phyloP scores from a whole-genome alignment of 2,797 vertebrate genomes.

The Epinephelus coioides region DNA sequence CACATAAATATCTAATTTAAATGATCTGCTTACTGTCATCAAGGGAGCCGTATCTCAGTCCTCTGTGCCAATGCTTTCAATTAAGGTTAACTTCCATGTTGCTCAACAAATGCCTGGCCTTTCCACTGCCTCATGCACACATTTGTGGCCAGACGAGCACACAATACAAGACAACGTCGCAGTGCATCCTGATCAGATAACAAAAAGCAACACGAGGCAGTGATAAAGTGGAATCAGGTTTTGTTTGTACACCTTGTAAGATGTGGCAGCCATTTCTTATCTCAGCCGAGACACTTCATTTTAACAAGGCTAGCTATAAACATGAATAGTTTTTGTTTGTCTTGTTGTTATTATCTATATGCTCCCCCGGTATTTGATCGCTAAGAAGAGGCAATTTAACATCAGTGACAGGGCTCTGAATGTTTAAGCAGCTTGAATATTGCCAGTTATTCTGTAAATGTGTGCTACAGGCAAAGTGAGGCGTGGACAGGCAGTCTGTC shows the following conservation, averaged over 20 bases:
- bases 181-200: constrained; percentile 15
- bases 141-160: neutral
- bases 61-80: constrained; percentile 23
- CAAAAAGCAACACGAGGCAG: neutral
- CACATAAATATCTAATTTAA: constrained; percentile 28
- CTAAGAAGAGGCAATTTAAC: constrained; percentile 56
- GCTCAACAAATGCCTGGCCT: neutral
- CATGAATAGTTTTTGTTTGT: constrained; percentile 61
- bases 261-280: constrained; percentile 43
- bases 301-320: constrained; percentile 43
- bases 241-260: constrained; percentile 26
- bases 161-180: constrained; percentile 10
- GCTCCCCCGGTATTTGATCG: constrained; percentile 33
- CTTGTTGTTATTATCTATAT: constrained; percentile 51
- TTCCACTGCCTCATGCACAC: neutral
- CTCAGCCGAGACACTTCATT: constrained; percentile 43
- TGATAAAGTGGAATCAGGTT: constrained; percentile 44
- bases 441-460: constrained; percentile 37
- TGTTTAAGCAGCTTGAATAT: constrained; percentile 54
- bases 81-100: constrained; percentile 3
- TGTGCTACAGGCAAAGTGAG: constrained; percentile 34
- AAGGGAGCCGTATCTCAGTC: constrained; percentile 2
- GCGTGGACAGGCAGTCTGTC: constrained; percentile 19
- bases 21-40: constrained; percentile 6
- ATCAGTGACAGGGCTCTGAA: constrained; percentile 59